Evolutionary conservation across 2,797 vertebrate genomes (phyloP).

Genomic region (Premnoplex brunnescens): DNA sequence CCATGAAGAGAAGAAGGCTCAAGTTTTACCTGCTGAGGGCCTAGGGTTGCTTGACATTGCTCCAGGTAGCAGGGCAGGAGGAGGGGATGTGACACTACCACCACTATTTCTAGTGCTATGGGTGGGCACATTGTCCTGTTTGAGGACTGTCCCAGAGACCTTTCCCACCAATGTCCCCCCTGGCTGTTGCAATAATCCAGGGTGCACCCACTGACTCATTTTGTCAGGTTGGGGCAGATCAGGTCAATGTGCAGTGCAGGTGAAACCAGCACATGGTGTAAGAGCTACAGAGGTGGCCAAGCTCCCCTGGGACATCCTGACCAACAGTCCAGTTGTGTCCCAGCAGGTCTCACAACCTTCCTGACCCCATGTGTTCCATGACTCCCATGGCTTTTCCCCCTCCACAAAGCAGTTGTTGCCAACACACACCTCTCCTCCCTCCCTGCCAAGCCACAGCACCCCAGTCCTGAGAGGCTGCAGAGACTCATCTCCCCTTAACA

Average conservation of each 20-base stretch:
- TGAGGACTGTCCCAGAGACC: not conserved
- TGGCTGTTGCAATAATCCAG: not conserved
- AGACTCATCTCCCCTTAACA: not conserved
- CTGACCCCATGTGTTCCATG: not conserved
- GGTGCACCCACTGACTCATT: not conserved
- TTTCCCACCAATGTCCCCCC: not conserved
- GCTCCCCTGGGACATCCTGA: not conserved
- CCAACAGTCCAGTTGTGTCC: not conserved
- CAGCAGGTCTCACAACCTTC: not conserved
- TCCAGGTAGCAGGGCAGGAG: not conserved
- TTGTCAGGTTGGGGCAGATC: not conserved
- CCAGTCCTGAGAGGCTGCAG: not conserved
- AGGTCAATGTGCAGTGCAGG: not conserved
- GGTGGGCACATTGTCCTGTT: not conserved
- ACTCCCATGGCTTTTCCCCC: not conserved
- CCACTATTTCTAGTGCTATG: not conserved
- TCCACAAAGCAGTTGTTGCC: accelerated
- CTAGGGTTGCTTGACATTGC: not conserved
- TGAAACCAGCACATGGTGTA: not conserved
- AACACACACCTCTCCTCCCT: not conserved
- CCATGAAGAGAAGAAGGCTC: not conserved
- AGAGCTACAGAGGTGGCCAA: not conserved
- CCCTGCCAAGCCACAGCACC: not conserved
- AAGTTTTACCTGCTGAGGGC: not conserved
- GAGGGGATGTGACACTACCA: not conserved